Evolutionary conservation across 2,888 invertebrate genomes (phyloP), one percentile per base, ranked within the genome.

Genomic region (Xylocampa areola): DNA sequence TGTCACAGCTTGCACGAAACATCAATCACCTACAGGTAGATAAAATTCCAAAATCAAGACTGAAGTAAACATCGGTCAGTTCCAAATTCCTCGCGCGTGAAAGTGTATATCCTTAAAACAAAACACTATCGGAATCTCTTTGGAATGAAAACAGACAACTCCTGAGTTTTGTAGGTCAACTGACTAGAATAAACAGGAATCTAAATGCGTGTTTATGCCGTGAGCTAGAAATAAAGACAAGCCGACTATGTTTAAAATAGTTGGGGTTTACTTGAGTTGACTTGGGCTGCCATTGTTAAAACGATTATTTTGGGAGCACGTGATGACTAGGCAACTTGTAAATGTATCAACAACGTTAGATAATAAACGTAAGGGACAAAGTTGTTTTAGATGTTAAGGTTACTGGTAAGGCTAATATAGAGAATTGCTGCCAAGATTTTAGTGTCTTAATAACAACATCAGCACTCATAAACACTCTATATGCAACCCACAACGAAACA

Each of bases 161-260:
- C 36, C 58, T 50, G 30, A 54, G 68, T 71, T 72, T 73, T 68
- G 60, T 73, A 75, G 73, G 73, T 68, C 68, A 72, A 51, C 54
- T 30, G 54, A 58, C 73, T 52, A 53, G 58, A 75, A 73, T 75
- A 72, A 58, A 68, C 64, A 58, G 68, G 50, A 55, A 59, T 75
- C 58, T 72, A 72, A 72, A 73, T 59, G 61, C 60, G 52, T 50
- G 55, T 63, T 49, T 53, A 73, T 61, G 73, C 74, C 58, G 45
- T 43, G 74, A 55, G 63, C 76, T 75, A 68, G 60, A 75, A 75
- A 75, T 75, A 64, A 67, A 59, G 52, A 50, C 68, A 51, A 41
- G 35, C 54, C 29, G 36, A 51, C 47, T 44, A 69, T 41, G 72
- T 74, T 58, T 71, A 66, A 74, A 71, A 71, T 59, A 62, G 68